phyloP scores from a whole-genome alignment of 2,797 vertebrate genomes.

The Melanotaenia maccullochi region DNA sequence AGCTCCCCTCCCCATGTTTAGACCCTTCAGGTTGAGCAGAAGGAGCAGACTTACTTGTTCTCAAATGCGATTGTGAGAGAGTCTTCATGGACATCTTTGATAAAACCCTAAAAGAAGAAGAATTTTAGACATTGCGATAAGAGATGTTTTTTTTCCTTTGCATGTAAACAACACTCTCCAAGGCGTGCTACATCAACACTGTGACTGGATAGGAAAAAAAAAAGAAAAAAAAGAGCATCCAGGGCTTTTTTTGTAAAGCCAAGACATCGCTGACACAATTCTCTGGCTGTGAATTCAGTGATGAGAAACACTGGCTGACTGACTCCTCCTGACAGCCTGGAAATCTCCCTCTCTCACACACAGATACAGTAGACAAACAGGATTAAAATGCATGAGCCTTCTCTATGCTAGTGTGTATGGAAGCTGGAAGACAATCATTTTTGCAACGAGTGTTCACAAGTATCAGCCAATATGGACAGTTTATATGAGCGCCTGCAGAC shows the following conservation, averaged over 20 bases:
- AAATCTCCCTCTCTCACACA: constrained; percentile 11
- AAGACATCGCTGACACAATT: constrained; percentile 59
- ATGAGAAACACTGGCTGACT: constrained; percentile 44
- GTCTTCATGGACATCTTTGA: constrained; percentile 95
- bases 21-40: background rate
- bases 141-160: background rate
- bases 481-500: background rate
- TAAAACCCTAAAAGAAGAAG: constrained; percentile 84
- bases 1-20: background rate
- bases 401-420: background rate
- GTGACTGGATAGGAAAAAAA: constrained; percentile 12
- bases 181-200: constrained; percentile 18
- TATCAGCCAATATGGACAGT: constrained; percentile 1
- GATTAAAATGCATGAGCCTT: constrained; percentile 17
- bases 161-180: constrained; percentile 45
- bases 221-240: constrained; percentile 39
- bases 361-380: constrained; percentile 14
- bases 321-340: constrained; percentile 55
- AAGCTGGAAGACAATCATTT: constrained; percentile 16
- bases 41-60: constrained; percentile 90
- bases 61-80: constrained; percentile 94
- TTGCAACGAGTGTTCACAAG: constrained; percentile 7
- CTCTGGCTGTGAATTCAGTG: constrained; percentile 62
- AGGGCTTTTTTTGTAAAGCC: constrained; percentile 37
- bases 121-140: constrained; percentile 27